Base-by-base conservation (phyloP, 1,140 invertebrate genomes). In the Coptotermes formosanus region DNA sequence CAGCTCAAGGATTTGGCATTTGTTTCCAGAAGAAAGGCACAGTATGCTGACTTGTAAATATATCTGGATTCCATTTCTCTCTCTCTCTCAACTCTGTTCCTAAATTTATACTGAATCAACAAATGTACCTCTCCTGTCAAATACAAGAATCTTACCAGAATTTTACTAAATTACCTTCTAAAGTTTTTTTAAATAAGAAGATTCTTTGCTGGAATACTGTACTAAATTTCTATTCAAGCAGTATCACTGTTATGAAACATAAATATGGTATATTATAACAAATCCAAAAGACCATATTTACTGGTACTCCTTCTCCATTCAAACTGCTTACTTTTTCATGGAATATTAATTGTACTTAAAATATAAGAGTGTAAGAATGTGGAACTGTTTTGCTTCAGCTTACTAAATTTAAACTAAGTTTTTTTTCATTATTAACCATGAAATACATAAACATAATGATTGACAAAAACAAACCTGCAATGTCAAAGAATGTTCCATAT, bases 1-100 rank as follows among this genome's bases (percentile, higher is more conserved):
- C 59, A 64, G 59, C 59, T 64, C 25, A 21, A 64, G 14, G 59
- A 64, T 75, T 75, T 75, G 64, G n/a, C 64, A 75, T 75, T 30
- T 75, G 64, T 75, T 75, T 75, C n/a, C 16, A 75, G 64, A 75
- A 30, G 64, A 30, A 75, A 75, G 64, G 64, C 64, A 75, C 64
- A 75, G n/a, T 75, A 30, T 30, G 52, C 52, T 55, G 64, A 75
- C n/a, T 12, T 75, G 9, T 30, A 75, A 75, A 75, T 75, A 25
- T 30, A 14, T 75, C n/a, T 30, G 64, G n/a, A 75, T 11, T n/a
- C 64, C 64, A 75, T 25, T 75, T 75, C 64, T 75, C 64, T 12
- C n/a, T 75, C 64, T 75, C 64, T 75, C 64, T 75, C 64, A 75
- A 75, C 64, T 75, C 64, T 30, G 64, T 30, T 30, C 64, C 64